These are phyloP conservation scores for Procambarus clarkii DNA, from an alignment of 1,140 invertebrate species.

Conservation along the genomic window DNA sequence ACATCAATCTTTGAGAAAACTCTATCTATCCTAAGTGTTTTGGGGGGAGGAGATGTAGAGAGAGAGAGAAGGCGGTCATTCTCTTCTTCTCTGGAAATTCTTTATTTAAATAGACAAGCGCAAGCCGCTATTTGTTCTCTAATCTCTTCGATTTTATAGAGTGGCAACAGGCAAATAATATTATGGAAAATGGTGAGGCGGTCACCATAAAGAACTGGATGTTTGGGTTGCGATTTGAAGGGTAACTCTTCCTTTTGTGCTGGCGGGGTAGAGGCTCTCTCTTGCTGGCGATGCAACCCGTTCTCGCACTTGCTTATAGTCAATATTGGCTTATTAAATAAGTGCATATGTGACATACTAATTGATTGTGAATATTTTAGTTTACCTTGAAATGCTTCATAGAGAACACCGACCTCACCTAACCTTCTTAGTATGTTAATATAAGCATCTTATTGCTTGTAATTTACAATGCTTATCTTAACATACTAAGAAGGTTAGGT, in stretches of 20 bases:
- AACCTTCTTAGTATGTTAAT: too few species aligned
- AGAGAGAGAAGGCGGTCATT: background rate
- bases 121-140: background rate
- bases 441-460: too few species aligned
- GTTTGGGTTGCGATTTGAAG: constrained; percentile 13
- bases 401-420: too few species aligned
- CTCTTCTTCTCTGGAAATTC: background rate
- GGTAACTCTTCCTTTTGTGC: constrained; percentile 18
- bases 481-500: too few species aligned
- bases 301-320: too few species aligned
- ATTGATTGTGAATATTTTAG: too few species aligned
- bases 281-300: too few species aligned
- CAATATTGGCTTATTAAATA: too few species aligned
- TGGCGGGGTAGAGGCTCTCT: background rate
- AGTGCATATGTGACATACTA: too few species aligned
- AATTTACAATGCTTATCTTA: too few species aligned
- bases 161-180: background rate
- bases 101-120: background rate
- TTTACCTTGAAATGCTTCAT: too few species aligned
- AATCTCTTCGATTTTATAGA: background rate
- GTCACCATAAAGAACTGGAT: constrained; percentile 10
- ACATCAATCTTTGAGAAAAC: constrained; percentile 63
- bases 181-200: constrained; percentile 15
- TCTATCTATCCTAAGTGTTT: constrained; percentile 66
- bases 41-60: background rate